Percentiles rank a stretch among this genome's conserved stretches.
phyloP scores from a whole-genome alignment of 2,797 vertebrate genomes.

The Limosa lapponica region DNA sequence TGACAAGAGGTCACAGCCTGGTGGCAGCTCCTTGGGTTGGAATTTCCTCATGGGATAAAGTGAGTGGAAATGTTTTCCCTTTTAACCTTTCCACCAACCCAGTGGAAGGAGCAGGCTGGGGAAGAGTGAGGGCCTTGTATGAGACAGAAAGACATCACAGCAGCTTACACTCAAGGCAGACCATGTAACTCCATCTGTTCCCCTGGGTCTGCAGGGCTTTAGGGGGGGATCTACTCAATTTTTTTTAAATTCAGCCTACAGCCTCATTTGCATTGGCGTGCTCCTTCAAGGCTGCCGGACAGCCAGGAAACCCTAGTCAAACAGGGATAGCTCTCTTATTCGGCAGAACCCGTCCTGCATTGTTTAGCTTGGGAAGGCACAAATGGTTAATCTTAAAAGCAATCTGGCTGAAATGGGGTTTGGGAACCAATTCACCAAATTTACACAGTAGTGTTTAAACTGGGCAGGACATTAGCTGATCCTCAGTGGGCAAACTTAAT shows the following conservation, averaged over 20 bases:
- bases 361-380: neutral
- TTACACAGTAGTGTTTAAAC: slow-evolving; percentile 24
- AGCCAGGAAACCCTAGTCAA: neutral
- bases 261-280: neutral
- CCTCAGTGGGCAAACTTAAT: slow-evolving; percentile 30
- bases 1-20: neutral
- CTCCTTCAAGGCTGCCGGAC: neutral
- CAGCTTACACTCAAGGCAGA: neutral
- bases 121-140: neutral
- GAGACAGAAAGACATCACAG: neutral
- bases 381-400: slow-evolving; percentile 35
- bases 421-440: slow-evolving; percentile 9
- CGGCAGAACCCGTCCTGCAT: neutral
- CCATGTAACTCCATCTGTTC: neutral
- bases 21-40: neutral
- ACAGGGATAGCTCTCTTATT: neutral
- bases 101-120: neutral
- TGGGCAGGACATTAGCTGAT: slow-evolving; percentile 23
- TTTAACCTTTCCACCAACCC: neutral
- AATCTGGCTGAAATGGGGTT: neutral
- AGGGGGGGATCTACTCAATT: neutral
- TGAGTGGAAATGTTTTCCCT: neutral
- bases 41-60: neutral
- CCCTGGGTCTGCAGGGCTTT: accelerated
- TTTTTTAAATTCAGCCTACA: neutral